Base-by-base conservation (phyloP, 2,888 invertebrate species). In the Scaeva pyrastri region DNA sequence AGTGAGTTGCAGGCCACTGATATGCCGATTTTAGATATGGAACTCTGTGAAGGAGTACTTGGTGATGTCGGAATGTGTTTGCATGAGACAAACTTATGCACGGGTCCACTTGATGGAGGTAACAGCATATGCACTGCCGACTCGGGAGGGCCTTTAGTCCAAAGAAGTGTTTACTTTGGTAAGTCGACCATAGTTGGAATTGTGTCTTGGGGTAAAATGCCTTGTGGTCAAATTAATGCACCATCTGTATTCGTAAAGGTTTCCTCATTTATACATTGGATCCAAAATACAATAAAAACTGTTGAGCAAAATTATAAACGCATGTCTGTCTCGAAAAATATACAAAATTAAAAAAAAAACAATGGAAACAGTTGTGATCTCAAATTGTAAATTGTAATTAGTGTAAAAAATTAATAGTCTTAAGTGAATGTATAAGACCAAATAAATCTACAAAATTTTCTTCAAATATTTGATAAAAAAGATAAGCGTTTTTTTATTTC, bases 181-280 rank as follows among this genome's bases (percentile, higher is more conserved):
- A 88, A 89, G 45, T 87, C 82, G 26, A 89, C 89, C 2, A 90
- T 90, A 88, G 90, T 94, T 73, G 94, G 94, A 83, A 91, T 94
- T 60, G 93, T 94, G 12, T 94, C 94, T 2, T 94, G 94, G 94
- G 94, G 93, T 14, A 88, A 90, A 72, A 90, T 91, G 87, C 94
- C 93, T 2, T 94, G 94, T 82, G 93, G 93, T 5, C 89, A 89
- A 41, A 89, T 89, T 43, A 91, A 92, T 68, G 89, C 91, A 1
- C 94, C 94, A 0, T 93, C 94, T 0, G 93, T 94, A 1, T 94
- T 93, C 90, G 93, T 93, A 3, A 91, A 93, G 21, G 93, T 93
- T 5, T 92, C 94, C 0, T 91, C 93, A 2, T 94, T 93, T 88
- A 88, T 92, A 26, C 89, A 92, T 55, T 94, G 93, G 93, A 89